Evolutionary conservation across 2,797 vertebrate genomes (phyloP), one percentile per base, ranked within the genome.

Genomic region (Arctocebus calabarensis): DNA sequence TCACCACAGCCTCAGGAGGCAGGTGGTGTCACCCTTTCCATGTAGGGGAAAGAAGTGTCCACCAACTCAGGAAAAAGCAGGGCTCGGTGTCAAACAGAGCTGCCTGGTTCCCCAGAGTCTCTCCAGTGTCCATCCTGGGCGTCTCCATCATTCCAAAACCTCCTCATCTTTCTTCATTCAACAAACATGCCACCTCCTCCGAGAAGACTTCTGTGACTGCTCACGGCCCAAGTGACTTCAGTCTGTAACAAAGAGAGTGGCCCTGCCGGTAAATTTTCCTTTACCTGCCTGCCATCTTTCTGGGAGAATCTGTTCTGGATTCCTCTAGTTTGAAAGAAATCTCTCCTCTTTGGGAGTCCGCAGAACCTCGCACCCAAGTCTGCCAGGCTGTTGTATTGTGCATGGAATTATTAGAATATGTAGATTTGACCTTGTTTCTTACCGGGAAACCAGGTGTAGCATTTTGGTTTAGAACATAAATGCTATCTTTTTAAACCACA

Each of bases 41-140:
- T 37, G 22, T 2, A n/a, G 19, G 11, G 40, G 14, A 29, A 20
- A 32, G 40, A 40, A 16, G 0, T 25, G 2, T 3, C 10, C 3
- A 37, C 77, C 10, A 68, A 3, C 79, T 37, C 2, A 0, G 2
- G 34, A 61, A 77, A 12, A 20, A 34, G 7, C 7, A 17, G 7
- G 4, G 1, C 10, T 64, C 7, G 13, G 1, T 27, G 23, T 45
- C 57, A 32, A 34, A 61, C 20, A 55, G 16, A 79, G 16, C 9
- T 40, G 22, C 57, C 16, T 14, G 2, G 22, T 11, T 6, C 20
- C 10, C 1, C 32, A 70, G 34, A 7, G 22, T 12, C 23, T 57
- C 37, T 85, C 55, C 43, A 34, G 27, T 20, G 17, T 57, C 27
- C 14, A 27, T 22, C 55, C 48, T 3, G 19, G 8, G 27, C 17